Conservation (phyloP, 92 coral and sea anemone species). For the Porites rus region DNA sequence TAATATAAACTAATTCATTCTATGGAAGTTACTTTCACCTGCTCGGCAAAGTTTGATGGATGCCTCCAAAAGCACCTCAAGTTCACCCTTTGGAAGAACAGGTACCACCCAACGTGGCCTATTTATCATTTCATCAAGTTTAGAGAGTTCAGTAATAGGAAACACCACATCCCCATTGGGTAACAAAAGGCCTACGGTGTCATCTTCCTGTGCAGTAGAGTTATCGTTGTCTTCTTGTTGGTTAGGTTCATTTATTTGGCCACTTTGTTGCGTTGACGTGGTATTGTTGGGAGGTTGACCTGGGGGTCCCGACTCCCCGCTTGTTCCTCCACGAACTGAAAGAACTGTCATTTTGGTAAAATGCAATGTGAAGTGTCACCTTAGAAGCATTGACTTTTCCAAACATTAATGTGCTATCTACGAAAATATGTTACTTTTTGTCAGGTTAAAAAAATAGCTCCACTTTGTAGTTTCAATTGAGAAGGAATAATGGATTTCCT, state of each 20-base stretch:
- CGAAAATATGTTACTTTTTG: conserved; percentile 26
- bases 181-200: conserved; percentile 70
- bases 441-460: neutral
- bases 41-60: conserved; percentile 93
- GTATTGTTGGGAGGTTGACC: conserved; percentile 71
- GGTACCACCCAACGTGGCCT: conserved; percentile 99
- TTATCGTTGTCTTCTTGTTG: conserved; percentile 51
- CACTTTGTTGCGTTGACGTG: conserved; percentile 60
- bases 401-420: conserved; percentile 67
- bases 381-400: conserved; percentile 44
- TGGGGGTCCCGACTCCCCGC: conserved; percentile 81
- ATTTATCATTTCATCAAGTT: conserved; percentile 97
- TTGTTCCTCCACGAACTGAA: conserved; percentile 94
- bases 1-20: neutral
- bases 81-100: conserved; percentile 97
- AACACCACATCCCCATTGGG: conserved; percentile 93
- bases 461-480: neutral
- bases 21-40: conserved; percentile 56
- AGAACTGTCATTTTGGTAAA: conserved; percentile 81
- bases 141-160: conserved; percentile 90
- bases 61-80: conserved; percentile 92
- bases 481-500: conserved; percentile 13
- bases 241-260: conserved; percentile 50
- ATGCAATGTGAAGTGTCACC: conserved; percentile 38
- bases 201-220: conserved; percentile 51